Base-by-base conservation (phyloP, 2,797 vertebrate species). In the Lindbergichthys nudifrons region DNA sequence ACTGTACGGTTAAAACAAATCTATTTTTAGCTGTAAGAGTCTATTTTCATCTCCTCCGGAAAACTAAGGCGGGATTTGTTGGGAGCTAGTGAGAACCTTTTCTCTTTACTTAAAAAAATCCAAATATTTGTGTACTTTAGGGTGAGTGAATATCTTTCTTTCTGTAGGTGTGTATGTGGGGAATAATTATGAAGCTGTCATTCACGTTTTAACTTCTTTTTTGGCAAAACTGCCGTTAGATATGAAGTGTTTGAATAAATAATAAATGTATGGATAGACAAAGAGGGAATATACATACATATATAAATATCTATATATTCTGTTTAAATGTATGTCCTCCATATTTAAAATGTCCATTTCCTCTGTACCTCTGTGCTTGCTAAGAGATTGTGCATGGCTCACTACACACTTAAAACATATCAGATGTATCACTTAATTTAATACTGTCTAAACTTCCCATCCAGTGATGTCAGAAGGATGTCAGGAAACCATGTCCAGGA, bases 11-110 rank as follows among this genome's bases (percentile, higher is more conserved):
- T 88, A 72, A 86, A 87, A 85, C 54, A 94, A 94, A 95, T 97
- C 95, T 98, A 98, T 98, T 99, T 99, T 98, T 99, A 98, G 96
- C 96, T 95, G 95, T 94, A 94, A 96, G 89, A 92, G 87, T 95
- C 93, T 95, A 95, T 95, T 95, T 96, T 95, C 93, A 92, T 87
- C 93, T 93, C 75, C 74, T 87, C 61, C 43, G 67, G 73, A 85
- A 75, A 85, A 79, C 4, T 81, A 82, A 75, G 82, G 51, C 5
- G 62, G 75, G 82, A 84, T 76, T 75, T 73, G 75, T 83, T 83
- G 81, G 84, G 87, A 79, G 74, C 77, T 89, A 86, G 89, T 71
- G 81, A 86, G 64, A 87, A 83, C 50, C 75, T 71, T 87, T 87
- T 86, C 80, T 81, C 69, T 86, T 87, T 77, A 88, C 77, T 85